Percentiles rank a stretch among this genome's conserved stretches.
Conservation (phyloP, 2,797 vertebrate species). For the Varecia variegata region DNA sequence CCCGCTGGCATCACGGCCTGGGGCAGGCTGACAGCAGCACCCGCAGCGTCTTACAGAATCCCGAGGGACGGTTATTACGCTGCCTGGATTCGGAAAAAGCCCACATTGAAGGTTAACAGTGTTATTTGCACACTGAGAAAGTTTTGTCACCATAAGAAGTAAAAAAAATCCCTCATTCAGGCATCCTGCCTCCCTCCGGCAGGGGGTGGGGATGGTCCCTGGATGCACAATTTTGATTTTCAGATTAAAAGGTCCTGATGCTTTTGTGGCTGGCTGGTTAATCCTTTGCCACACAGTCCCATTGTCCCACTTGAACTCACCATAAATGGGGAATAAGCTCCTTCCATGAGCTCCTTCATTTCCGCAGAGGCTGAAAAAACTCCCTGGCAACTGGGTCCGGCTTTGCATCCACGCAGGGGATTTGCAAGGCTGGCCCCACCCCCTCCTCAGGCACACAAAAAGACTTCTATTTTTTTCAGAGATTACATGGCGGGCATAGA, state of each 20-base stretch:
- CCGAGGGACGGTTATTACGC: not conserved
- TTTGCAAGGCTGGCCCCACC: slow-evolving; percentile 38
- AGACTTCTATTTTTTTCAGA: slow-evolving; percentile 61
- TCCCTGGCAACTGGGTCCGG: slow-evolving; percentile 70
- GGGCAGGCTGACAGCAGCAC: not conserved
- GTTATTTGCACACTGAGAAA: slow-evolving; percentile 48
- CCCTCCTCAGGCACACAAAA: slow-evolving; percentile 49
- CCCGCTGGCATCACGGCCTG: not conserved
- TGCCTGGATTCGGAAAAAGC: not conserved
- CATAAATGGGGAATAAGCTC: slow-evolving; percentile 79
- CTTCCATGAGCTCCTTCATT: slow-evolving; percentile 77
- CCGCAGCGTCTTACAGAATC: not conserved
- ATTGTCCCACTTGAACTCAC: slow-evolving; percentile 80
- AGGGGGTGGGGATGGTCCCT: slow-evolving; percentile 18
- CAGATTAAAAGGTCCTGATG: slow-evolving; percentile 71
- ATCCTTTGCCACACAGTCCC: slow-evolving; percentile 79
- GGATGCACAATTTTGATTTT: slow-evolving; percentile 67
- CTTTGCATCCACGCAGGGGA: slow-evolving; percentile 69
- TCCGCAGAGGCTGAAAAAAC: slow-evolving; percentile 59
- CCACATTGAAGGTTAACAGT: not conserved
- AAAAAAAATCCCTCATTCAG: not conserved
- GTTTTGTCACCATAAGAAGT: slow-evolving; percentile 21
- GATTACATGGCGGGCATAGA: slow-evolving; percentile 72
- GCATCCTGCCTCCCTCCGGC: slow-evolving; percentile 21
- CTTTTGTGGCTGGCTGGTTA: slow-evolving; percentile 73